A percentile compares a stretch with the other conserved stretches of the same genome.
These are phyloP conservation scores for Pelobates fuscus DNA, from an alignment of 2,113 vertebrate genomes.

Conservation along the genomic window DNA sequence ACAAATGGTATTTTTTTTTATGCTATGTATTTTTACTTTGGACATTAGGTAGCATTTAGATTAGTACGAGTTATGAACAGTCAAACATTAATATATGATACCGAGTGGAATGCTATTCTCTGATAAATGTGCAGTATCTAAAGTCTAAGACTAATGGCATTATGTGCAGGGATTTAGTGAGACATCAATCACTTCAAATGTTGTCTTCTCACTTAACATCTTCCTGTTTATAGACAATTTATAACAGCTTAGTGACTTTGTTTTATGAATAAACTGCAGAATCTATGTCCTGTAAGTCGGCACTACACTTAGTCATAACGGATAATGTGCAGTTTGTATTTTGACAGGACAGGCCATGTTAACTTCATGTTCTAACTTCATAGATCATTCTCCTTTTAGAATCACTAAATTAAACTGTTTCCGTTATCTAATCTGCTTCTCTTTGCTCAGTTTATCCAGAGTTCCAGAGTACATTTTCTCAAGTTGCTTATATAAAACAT, in stretches of 20 bases:
- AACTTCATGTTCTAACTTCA: slow-evolving; percentile 16
- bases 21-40: no score
- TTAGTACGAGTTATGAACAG: no score
- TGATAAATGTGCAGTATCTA: background rate
- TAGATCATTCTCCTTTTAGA: background rate
- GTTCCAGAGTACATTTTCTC: background rate
- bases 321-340: slow-evolving; percentile 20
- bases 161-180: background rate
- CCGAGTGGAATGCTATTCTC: background rate
- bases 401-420: slow-evolving; percentile 19
- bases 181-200: background rate
- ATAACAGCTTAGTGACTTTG: background rate
- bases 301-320: slow-evolving; percentile 5
- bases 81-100: background rate
- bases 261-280: background rate
- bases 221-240: background rate
- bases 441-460: background rate
- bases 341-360: slow-evolving; percentile 10
- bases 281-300: slow-evolving; percentile 1
- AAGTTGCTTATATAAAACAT: background rate
- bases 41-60: no score
- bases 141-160: background rate
- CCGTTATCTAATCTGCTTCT: slow-evolving; percentile 14
- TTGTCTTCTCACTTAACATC: background rate
- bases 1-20: no score